Evolutionary conservation across 2,888 invertebrate genomes (phyloP).

Genomic region (Drosophila sordidula): DNA sequence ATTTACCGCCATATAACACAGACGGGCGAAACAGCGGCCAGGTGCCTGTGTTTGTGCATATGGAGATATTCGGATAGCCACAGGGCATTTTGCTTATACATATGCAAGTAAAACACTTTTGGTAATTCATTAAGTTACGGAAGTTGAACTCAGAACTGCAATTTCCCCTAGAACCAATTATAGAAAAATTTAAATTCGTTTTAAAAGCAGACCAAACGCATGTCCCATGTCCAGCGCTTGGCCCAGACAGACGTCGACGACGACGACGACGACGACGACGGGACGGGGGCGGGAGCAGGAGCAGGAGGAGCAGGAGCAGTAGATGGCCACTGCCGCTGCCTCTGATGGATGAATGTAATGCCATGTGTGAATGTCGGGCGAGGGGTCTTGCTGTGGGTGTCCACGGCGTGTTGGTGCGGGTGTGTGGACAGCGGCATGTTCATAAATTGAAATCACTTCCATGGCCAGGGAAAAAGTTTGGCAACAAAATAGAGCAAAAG

Average conservation of each 20-base stretch:
- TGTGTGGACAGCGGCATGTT: constrained; percentile 80
- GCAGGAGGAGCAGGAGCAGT: constrained; percentile 6
- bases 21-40: constrained; percentile 1
- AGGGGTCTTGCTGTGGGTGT: constrained; percentile 6
- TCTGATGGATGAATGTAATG: constrained; percentile 67
- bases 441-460: constrained; percentile 84
- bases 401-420: constrained; percentile 32
- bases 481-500: constrained; percentile 71
- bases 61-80: constrained; percentile 43
- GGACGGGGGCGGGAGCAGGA: constrained; percentile 4
- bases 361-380: constrained; percentile 41
- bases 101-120: constrained; percentile 82
- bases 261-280: constrained; percentile 30
- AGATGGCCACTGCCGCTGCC: constrained; percentile 47
- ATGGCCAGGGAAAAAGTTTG: constrained; percentile 79
- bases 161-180: constrained; percentile 85
- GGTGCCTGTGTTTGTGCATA: neutral
- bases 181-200: constrained; percentile 84
- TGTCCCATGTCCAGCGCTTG: constrained; percentile 59
- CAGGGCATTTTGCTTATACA: constrained; percentile 50
- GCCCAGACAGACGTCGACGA: constrained; percentile 50
- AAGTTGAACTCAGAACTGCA: constrained; percentile 86
- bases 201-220: constrained; percentile 72
- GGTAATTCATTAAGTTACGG: constrained; percentile 86
- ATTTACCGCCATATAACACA: neutral